Conservation (phyloP, 2,797 vertebrate species). For the Numenius phaeopus region DNA sequence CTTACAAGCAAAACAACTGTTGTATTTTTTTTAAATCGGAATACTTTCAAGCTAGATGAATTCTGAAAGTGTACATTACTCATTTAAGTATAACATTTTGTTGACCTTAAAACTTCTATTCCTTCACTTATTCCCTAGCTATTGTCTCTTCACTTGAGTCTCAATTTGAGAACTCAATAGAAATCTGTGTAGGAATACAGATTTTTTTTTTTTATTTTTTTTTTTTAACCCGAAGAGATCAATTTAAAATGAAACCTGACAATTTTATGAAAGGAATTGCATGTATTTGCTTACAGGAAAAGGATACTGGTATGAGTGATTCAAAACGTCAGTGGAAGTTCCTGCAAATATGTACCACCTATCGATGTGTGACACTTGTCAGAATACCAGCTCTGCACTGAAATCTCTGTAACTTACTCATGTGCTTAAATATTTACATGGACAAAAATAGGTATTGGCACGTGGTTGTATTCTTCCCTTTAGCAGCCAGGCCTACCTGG, state of each 20-base stretch:
- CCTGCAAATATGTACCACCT: neutral
- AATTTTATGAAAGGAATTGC: neutral
- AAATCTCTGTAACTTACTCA: neutral
- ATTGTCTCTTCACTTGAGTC: fast-evolving
- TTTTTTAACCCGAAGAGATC: neutral
- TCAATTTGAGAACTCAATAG: neutral
- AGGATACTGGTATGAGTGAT: neutral
- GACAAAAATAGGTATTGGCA: neutral
- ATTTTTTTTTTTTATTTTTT: neutral
- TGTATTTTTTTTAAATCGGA: neutral
- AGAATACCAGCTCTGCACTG: neutral
- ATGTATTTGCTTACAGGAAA: neutral
- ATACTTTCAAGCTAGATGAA: neutral
- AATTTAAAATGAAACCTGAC: neutral
- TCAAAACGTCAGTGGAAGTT: neutral
- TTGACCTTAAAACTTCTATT: neutral
- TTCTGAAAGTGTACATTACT: neutral
- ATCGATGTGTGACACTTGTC: neutral
- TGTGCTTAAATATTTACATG: neutral
- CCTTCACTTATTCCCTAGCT: neutral
- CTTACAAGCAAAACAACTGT: neutral
- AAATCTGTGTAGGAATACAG: neutral
- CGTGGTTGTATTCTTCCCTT: neutral
- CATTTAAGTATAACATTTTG: neutral
- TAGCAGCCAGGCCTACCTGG: neutral